Evolutionary conservation across 2,797 vertebrate species (phyloP).

Genomic region (Coregonus suidteri): DNA sequence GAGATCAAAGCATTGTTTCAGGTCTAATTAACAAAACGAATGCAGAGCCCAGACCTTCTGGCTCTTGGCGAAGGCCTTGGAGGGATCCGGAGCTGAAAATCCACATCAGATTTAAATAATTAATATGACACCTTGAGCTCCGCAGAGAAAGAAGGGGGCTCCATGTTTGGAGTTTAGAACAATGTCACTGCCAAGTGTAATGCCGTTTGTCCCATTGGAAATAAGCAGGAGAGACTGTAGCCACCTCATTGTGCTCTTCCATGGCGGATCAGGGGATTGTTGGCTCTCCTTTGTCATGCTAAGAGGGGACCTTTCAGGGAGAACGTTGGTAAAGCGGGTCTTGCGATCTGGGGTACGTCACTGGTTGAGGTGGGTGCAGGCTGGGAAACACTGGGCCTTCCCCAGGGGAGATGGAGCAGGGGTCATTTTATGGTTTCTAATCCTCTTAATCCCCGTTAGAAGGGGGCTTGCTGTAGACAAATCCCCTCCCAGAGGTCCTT

Average conservation of each 20-base stretch:
- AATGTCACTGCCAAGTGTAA: slow-evolving; percentile 91
- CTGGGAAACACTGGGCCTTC: slow-evolving; percentile 73
- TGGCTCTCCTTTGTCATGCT: slow-evolving; percentile 93
- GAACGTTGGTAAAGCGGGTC: slow-evolving; percentile 82
- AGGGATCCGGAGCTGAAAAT: slow-evolving; percentile 88
- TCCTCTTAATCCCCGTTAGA: slow-evolving; percentile 96
- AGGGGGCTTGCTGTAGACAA: slow-evolving; percentile 87
- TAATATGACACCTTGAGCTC: slow-evolving; percentile 98
- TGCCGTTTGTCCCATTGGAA: slow-evolving; percentile 88
- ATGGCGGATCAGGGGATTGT: slow-evolving; percentile 74
- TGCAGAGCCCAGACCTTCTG: slow-evolving; percentile 95
- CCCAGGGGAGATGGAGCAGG: slow-evolving; percentile 82
- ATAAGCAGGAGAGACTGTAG: slow-evolving; percentile 83
- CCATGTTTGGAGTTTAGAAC: slow-evolving; percentile 87
- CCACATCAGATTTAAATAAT: slow-evolving; percentile 99
- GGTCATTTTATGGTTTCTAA: slow-evolving; percentile 98
- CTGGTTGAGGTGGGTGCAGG: slow-evolving; percentile 61
- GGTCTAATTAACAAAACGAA: slow-evolving; percentile 95
- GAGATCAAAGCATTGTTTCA: slow-evolving; percentile 93
- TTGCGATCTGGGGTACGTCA: slow-evolving; percentile 77
- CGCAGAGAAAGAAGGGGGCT: slow-evolving; percentile 77
- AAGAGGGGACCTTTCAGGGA: slow-evolving; percentile 85
- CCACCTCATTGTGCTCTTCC: slow-evolving; percentile 86
- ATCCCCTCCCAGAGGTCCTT: slow-evolving; percentile 91
- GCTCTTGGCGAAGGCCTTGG: slow-evolving; percentile 86